Base-by-base conservation (phyloP, 2,113 vertebrate species). In the Nannobrachium achirus region DNA sequence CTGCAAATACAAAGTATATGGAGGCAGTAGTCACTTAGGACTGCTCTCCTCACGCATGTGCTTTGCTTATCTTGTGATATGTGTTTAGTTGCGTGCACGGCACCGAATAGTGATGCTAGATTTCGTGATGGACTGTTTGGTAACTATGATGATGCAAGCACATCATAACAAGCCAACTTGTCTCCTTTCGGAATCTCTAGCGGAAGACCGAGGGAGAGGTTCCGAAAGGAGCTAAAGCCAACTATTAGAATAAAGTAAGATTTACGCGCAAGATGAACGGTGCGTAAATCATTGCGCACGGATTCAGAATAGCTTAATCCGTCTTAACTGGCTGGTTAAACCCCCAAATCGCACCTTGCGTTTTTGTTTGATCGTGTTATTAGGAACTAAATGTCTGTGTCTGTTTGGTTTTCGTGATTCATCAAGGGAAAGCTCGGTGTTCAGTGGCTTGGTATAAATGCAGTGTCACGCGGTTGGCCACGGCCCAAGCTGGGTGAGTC, bases 401-500 rank as follows among this genome's bases (percentile, higher is more conserved):
- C 14, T 50, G 19, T 53, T n/a, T 52, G 62, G 25, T 33, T 16
- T 79, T 63, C 71, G 15, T 11, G 71, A 73, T 69, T 38, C 18
- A 67, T 63, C 49, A 13, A 63, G 41, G 73, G 53, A 7, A 44
- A 56, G 59, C 66, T 48, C 16, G 56, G 14, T 53, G 66, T 5
- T 59, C 48, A 13, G 14, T 18, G 19, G 63, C 48, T 18, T 33
- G 16, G 16, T 53, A 16, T 56, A 76, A 82, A 76, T 83, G 85
- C 85, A 63, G 6, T 64, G 82, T 85, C 78, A 85, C 63, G 14
- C 55, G 64, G 46, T 50, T 81, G 82, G 80, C 69, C 0, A 20
- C 57, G 16, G 59, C 33, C 76, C 81, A 78, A 68, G 38, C 50
- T 56, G 61, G 33, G 63, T 20, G 45, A 19, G 70, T 49, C 56